Evolutionary conservation across 2,888 invertebrate genomes (phyloP).

Genomic region (Allygus modestus): DNA sequence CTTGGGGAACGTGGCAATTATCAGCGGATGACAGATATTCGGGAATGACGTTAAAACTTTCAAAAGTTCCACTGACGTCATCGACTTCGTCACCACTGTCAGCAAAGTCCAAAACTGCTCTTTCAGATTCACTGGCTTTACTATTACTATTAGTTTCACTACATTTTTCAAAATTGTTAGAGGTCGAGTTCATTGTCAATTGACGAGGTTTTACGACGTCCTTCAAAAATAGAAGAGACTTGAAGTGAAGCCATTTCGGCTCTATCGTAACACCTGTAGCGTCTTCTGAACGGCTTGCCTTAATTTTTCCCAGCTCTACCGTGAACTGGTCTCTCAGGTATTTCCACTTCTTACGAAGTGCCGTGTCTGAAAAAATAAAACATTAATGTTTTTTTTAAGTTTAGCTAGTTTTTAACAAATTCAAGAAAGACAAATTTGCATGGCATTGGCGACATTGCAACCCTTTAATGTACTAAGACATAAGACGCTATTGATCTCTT

Average conservation of each 20-base stretch:
- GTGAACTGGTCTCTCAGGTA: conserved; percentile 59
- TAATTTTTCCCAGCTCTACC: conserved; percentile 56
- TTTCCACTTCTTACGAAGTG: conserved; percentile 45
- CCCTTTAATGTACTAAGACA: too few species aligned
- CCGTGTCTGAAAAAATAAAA: too few species aligned
- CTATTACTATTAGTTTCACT: background rate
- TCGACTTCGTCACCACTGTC: background rate
- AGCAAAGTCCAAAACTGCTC: too few species aligned
- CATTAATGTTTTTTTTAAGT: too few species aligned
- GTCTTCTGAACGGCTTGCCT: conserved; percentile 54
- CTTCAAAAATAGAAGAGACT: conserved; percentile 53
- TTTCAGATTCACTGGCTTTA: background rate
- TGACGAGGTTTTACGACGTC: conserved; percentile 53
- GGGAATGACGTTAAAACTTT: too few species aligned
- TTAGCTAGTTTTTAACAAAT: too few species aligned
- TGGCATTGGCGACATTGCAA: too few species aligned
- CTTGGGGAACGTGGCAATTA: background rate
- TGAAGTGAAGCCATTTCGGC: conserved; percentile 58
- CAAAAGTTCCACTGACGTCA: too few species aligned
- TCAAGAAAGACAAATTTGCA: too few species aligned
- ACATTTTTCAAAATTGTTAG: background rate
- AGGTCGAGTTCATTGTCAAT: conserved; percentile 34
- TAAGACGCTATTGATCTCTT: too few species aligned
- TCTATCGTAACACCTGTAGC: conserved; percentile 26
- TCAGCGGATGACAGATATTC: background rate